Evolutionary conservation across 1,140 invertebrate species (phyloP), one percentile per base, ranked within the genome.

Genomic region (Apis cerana): DNA sequence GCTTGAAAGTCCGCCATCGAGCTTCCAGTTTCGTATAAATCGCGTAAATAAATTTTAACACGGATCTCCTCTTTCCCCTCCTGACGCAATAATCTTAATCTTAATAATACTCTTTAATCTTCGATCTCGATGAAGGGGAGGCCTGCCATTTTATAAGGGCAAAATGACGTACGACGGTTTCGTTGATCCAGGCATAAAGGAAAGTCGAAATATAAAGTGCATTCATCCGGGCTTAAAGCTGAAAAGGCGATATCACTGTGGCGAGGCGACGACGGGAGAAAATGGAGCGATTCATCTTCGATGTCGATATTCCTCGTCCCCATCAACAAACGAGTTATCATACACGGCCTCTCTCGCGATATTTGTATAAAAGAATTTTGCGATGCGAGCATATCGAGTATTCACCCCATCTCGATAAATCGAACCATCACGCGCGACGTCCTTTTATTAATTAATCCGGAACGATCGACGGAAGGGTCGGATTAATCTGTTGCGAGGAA

Each of bases 31-130:
- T 50, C 71, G 33, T 43, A 17, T 75, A 81, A 75, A 81, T 81
- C 58, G 52, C 67, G 71, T 67, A 75, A 81, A 81, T 81, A 81
- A 81, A 81, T 81, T 81, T 43, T 27, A 27, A 75, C 43, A 50
- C 43, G 13, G 54, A 75, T 52, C 17, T 17, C 17, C 1, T 27
- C 27, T 27, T 27, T 33, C 33, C 2, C 33, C 33, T 33, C 33
- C 33, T 33, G 3, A 3, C 2, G 3, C 3, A 33, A 33, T 33
- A 33, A 33, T 33, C 33, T 33, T 33, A 4, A 33, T 33, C 33
- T 27, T 27, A 27, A 27, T 1, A 1, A 33, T 33, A 0, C 33
- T 33, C 33, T 33, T 33, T 33, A 52, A 52, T 52, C 13, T 52
- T 52, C 11, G 13, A 33, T 33, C 33, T 33, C 33, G 33, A 33